Evolutionary conservation across 2,888 invertebrate species (phyloP).

Genomic region (Cephus runcator): DNA sequence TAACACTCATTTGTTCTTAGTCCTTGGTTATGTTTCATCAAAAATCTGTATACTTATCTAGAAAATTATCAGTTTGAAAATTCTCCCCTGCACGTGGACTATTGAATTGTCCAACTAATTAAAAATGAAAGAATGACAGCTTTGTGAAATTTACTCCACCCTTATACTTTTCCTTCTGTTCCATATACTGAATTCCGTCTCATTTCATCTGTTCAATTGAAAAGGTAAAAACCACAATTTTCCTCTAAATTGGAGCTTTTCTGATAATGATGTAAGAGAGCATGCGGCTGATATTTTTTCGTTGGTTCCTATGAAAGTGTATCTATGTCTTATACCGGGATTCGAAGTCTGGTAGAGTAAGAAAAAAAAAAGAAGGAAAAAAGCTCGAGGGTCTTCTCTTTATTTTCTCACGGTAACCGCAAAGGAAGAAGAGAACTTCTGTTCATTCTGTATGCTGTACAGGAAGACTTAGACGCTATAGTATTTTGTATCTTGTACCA

Average conservation of each 20-base stretch:
- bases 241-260: background rate
- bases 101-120: background rate
- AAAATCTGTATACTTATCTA: background rate
- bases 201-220: background rate
- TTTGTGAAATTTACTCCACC: background rate
- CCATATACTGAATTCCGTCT: background rate
- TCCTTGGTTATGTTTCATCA: background rate
- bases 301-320: background rate
- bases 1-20: background rate
- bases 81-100: background rate
- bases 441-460: background rate
- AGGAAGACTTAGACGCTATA: background rate
- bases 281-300: background rate
- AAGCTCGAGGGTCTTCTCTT: background rate
- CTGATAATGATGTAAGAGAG: background rate
- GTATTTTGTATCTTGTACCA: background rate
- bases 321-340: background rate
- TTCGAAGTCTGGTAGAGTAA: background rate
- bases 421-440: background rate
- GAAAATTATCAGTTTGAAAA: background rate
- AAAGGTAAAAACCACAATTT: background rate
- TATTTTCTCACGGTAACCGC: background rate
- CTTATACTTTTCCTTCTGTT: background rate
- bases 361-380: background rate
- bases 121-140: background rate